Evolutionary conservation across 2,888 invertebrate species (phyloP).

Genomic region (Podabrus alpinus): DNA sequence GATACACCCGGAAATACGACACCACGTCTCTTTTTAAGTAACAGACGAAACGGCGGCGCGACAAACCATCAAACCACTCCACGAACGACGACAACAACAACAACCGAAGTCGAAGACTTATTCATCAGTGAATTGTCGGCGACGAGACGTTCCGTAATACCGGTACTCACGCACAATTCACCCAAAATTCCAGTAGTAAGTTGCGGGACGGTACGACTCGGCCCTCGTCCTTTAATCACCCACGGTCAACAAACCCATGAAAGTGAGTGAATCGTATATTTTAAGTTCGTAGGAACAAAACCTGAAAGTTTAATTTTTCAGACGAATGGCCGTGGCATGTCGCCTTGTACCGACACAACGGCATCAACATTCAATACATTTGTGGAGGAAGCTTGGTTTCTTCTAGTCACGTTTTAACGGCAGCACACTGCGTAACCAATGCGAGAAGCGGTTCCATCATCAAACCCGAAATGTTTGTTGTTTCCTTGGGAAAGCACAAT

Average conservation of each 20-base stretch:
- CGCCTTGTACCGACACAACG: constrained; percentile 60
- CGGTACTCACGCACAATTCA: background rate
- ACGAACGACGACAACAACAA: background rate
- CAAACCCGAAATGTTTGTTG: constrained; percentile 45
- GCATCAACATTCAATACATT: constrained; percentile 59
- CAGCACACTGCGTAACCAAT: constrained; percentile 67
- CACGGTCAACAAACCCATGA: constrained; percentile 63
- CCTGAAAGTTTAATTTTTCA: constrained; percentile 58
- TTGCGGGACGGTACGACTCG: constrained; percentile 57
- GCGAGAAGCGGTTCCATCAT: constrained; percentile 43
- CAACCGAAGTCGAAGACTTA: constrained; percentile 34
- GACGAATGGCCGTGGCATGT: constrained; percentile 74
- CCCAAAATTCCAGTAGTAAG: background rate
- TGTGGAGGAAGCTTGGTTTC: constrained; percentile 69
- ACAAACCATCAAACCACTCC: background rate
- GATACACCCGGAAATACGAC: background rate
- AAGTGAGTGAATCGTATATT: constrained; percentile 51
- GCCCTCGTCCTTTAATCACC: constrained; percentile 62
- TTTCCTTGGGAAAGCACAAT: constrained; percentile 50
- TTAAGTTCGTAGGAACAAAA: background rate
- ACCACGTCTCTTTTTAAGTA: constrained; percentile 6
- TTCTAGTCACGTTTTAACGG: constrained; percentile 62
- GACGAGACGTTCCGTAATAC: constrained; percentile 14
- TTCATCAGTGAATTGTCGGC: constrained; percentile 44
- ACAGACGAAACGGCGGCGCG: background rate